Percentiles rank a stretch among this genome's conserved stretches.
Conservation (phyloP, 37 sponge, comb jelly and placozoan genomes). For the Beroe forskalii region DNA sequence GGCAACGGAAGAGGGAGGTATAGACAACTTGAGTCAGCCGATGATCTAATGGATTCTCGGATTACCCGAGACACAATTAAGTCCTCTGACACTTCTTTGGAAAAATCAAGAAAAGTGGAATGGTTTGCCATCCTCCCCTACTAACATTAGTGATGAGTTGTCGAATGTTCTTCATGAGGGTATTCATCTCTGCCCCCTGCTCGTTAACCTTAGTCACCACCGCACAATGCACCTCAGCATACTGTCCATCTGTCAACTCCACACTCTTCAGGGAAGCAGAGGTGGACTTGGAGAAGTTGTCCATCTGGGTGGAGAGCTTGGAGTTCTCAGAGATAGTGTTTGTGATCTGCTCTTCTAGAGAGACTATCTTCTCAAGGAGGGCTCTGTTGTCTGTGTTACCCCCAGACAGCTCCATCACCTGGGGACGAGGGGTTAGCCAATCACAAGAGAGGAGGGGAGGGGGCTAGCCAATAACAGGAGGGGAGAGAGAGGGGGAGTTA, state of each 20-base stretch:
- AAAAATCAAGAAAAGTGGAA: too few species aligned
- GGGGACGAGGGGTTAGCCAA: too few species aligned
- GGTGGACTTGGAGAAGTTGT: constrained; percentile 35
- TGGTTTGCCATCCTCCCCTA: too few species aligned
- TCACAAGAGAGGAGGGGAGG: too few species aligned
- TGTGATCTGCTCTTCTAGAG: background rate
- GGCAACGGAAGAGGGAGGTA: too few species aligned
- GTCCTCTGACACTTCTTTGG: too few species aligned
- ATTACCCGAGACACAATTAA: too few species aligned
- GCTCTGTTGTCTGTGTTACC: background rate
- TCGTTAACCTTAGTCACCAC: constrained; percentile 9
- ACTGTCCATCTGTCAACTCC: constrained; percentile 13
- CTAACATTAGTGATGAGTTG: background rate
- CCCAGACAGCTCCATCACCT: constrained; percentile 21
- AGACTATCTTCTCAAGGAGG: constrained; percentile 23
- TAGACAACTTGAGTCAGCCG: too few species aligned
- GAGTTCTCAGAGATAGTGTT: constrained; percentile 15
- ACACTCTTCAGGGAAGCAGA: constrained; percentile 22
- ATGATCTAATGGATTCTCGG: too few species aligned
- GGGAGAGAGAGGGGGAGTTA: too few species aligned
- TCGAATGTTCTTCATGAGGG: constrained; percentile 41
- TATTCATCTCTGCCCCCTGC: constrained; percentile 28
- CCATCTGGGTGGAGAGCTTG: constrained; percentile 35
- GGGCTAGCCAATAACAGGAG: too few species aligned
- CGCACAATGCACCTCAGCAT: constrained; percentile 48